These are phyloP conservation scores for Paedocypris micromegethes DNA, from an alignment of 2,797 vertebrate genomes.

Conservation along the genomic window DNA sequence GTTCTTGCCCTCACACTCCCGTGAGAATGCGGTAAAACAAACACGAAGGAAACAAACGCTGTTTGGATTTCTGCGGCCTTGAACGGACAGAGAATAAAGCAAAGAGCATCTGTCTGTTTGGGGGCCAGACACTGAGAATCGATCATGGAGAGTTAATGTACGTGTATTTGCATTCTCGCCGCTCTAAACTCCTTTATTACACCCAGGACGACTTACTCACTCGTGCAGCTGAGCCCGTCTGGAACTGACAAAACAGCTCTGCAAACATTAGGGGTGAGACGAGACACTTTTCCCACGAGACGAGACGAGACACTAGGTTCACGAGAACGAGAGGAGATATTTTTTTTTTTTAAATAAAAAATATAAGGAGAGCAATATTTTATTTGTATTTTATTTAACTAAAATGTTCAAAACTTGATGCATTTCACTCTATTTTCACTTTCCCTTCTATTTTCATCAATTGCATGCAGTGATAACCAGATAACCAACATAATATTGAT, in stretches of 20 bases:
- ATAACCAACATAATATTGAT: too few species aligned
- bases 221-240: constrained; percentile 57
- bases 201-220: constrained; percentile 49
- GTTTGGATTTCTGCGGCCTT: constrained; percentile 63
- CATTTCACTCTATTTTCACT: too few species aligned
- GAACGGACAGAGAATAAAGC: constrained; percentile 59
- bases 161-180: constrained; percentile 59
- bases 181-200: constrained; percentile 58
- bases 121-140: constrained; percentile 54
- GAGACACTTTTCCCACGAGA: constrained; percentile 62
- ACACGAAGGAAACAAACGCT: constrained; percentile 55
- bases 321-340: too few species aligned
- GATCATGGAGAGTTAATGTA: constrained; percentile 54
- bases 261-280: too few species aligned
- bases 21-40: constrained; percentile 23
- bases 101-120: constrained; percentile 62
- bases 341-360: too few species aligned
- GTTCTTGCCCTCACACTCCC: constrained; percentile 47
- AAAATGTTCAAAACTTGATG: too few species aligned
- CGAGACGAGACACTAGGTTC: constrained; percentile 53
- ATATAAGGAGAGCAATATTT: too few species aligned
- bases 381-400: too few species aligned
- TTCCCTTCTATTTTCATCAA: too few species aligned
- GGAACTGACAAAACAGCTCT: constrained; percentile 55
- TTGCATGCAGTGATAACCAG: too few species aligned